Conservation (phyloP, 2,797 vertebrate genomes). For the Ambastaia sidthimunki region DNA sequence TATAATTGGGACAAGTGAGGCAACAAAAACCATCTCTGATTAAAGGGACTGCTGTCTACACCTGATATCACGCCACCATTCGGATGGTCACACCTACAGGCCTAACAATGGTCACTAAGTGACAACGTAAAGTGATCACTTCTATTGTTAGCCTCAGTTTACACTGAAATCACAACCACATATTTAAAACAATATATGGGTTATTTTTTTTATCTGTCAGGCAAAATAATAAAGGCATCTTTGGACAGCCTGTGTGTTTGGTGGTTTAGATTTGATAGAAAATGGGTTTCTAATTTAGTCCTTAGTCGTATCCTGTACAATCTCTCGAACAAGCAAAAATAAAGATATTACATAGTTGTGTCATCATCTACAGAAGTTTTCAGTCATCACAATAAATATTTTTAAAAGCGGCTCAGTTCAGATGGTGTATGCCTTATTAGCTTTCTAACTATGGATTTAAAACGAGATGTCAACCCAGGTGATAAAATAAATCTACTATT, state of each 20-base stretch:
- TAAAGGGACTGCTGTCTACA: no score
- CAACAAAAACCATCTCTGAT: no score
- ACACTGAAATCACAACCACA: neutral
- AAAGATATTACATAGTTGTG: slow-evolving; percentile 58
- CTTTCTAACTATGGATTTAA: neutral
- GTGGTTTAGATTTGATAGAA: neutral
- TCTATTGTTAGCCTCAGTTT: no score
- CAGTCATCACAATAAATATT: slow-evolving; percentile 16
- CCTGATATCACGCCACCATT: no score
- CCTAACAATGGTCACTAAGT: no score
- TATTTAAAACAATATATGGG: slow-evolving; percentile 10
- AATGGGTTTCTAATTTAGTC: neutral
- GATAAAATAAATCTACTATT: no score
- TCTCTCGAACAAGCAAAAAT: neutral
- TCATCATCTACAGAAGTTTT: slow-evolving; percentile 61
- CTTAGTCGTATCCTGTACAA: neutral
- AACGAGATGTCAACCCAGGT: neutral
- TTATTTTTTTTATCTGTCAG: neutral
- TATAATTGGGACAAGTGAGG: no score
- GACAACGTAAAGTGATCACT: no score
- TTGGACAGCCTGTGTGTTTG: neutral
- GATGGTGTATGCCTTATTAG: neutral
- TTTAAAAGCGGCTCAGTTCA: no score
- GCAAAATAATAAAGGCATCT: slow-evolving; percentile 7
- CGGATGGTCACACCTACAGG: no score